phyloP scores from a whole-genome alignment of 2,888 invertebrate species.

The Brachyptera risi region DNA sequence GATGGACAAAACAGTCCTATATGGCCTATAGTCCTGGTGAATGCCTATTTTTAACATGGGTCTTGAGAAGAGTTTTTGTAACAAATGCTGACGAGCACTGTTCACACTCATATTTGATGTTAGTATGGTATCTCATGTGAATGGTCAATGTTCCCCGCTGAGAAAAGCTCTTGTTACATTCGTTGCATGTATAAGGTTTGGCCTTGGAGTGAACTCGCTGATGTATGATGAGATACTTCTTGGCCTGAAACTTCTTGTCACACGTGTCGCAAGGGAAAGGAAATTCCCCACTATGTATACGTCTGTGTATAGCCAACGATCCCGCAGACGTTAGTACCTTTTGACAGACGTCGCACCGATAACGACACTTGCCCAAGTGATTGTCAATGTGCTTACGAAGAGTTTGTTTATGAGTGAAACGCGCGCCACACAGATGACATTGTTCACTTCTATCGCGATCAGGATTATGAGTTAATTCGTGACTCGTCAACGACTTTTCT shows the following conservation, averaged over 20 bases:
- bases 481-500: constrained; percentile 39
- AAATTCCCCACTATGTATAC: constrained; percentile 26
- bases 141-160: constrained; percentile 16
- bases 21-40: too few species aligned
- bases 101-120: constrained; percentile 39
- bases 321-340: constrained; percentile 50
- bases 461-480: constrained; percentile 37
- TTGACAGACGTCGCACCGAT: constrained; percentile 46
- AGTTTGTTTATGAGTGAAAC: not conserved
- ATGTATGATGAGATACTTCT: constrained; percentile 24
- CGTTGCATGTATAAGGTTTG: constrained; percentile 17
- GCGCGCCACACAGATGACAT: constrained; percentile 45
- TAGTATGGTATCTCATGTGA: constrained; percentile 21
- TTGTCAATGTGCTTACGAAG: constrained; percentile 37
- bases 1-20: too few species aligned
- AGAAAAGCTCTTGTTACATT: constrained; percentile 21
- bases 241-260: constrained; percentile 17
- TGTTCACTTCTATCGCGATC: constrained; percentile 26
- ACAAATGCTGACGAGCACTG: constrained; percentile 38
- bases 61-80: constrained; percentile 25
- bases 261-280: constrained; percentile 25
- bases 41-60: constrained; percentile 28
- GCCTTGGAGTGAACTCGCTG: constrained; percentile 26
- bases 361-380: constrained; percentile 42
- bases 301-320: constrained; percentile 26